These are phyloP conservation scores for Rhagonycha fulva DNA, from an alignment of 2,888 invertebrate species.

Conservation along the genomic window DNA sequence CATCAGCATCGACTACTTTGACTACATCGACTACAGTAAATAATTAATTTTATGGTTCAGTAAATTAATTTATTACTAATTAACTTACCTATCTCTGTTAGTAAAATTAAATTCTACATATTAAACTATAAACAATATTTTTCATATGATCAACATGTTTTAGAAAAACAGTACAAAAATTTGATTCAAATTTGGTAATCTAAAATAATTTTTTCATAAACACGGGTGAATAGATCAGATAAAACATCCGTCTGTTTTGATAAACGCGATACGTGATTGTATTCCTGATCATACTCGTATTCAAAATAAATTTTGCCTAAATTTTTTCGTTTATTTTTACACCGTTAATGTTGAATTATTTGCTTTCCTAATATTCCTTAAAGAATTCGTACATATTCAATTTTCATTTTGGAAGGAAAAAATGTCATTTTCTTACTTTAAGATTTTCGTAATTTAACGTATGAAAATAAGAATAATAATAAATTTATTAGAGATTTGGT, in stretches of 20 bases:
- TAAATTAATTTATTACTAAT: background rate
- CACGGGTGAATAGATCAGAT: background rate
- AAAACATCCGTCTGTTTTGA: background rate
- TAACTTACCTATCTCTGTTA: background rate
- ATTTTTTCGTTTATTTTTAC: background rate
- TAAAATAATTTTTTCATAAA: background rate
- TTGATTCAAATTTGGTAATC: background rate
- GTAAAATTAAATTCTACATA: background rate
- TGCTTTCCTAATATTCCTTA: too few relatives aligned
- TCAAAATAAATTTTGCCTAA: background rate
- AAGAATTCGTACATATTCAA: too few relatives aligned
- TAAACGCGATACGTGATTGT: background rate
- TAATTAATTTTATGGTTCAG: background rate
- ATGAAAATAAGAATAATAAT: too few relatives aligned
- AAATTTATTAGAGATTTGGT: too few relatives aligned
- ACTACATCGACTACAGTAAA: background rate
- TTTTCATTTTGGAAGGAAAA: too few relatives aligned
- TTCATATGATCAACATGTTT: background rate
- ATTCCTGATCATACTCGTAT: background rate
- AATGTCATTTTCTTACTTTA: too few relatives aligned
- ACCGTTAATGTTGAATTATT: too few relatives aligned
- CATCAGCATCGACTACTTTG: background rate
- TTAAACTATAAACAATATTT: background rate
- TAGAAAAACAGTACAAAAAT: background rate
- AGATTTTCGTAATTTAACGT: too few relatives aligned